Conservation (phyloP, 2,113 vertebrate genomes). For the Brachypteracias leptosomus region DNA sequence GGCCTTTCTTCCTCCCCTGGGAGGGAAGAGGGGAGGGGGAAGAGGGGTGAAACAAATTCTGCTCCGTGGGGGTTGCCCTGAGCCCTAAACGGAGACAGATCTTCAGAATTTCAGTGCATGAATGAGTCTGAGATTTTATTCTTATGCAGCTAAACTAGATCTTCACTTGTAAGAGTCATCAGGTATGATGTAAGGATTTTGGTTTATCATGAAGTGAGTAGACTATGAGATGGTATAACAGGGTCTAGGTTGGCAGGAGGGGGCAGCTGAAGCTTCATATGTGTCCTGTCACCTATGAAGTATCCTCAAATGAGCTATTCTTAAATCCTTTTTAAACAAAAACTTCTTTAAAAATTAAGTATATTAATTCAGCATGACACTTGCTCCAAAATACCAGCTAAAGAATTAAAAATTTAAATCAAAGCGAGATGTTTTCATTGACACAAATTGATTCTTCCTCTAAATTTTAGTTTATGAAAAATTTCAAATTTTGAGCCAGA, state of each 20-base stretch:
- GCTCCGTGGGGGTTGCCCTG: too few species aligned
- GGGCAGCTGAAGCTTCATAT: background rate
- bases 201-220: background rate
- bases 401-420: background rate
- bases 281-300: background rate
- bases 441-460: too few species aligned
- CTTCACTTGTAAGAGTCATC: background rate
- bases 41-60: too few species aligned
- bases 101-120: background rate
- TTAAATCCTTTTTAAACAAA: background rate
- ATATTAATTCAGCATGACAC: background rate
- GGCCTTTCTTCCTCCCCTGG: too few species aligned
- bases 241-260: too few species aligned
- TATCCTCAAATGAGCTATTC: background rate
- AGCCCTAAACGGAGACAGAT: too few species aligned
- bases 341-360: background rate
- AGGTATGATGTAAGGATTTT: background rate
- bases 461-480: background rate
- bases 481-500: background rate
- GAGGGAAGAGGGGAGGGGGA: too few species aligned
- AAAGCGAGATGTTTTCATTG: background rate
- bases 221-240: background rate
- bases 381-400: background rate
- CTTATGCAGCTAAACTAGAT: background rate
- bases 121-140: background rate